phyloP scores from a whole-genome alignment of 1,140 invertebrate species.

The Halictus rubicundus region DNA sequence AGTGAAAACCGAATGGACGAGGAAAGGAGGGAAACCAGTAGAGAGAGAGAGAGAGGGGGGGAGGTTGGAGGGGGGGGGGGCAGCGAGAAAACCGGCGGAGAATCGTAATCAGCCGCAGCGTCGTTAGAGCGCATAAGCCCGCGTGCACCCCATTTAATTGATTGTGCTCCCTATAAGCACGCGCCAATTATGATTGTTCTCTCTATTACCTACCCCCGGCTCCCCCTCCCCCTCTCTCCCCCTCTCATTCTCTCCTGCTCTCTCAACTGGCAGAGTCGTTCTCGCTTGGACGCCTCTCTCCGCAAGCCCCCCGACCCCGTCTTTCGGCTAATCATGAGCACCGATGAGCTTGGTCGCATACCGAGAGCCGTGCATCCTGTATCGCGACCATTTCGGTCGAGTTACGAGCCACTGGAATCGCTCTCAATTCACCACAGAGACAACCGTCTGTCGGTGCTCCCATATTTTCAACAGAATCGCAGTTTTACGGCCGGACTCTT shows the following conservation, averaged over 20 bases:
- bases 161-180: conserved; percentile 41
- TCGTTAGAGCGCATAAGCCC: conserved; percentile 27
- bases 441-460: too few species aligned
- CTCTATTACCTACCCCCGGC: conserved; percentile 6
- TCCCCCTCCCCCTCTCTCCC: not conserved
- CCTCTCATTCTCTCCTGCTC: too few species aligned
- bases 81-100: not conserved
- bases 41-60: not conserved
- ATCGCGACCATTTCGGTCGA: conserved; percentile 28
- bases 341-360: conserved; percentile 6
- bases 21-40: not conserved
- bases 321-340: conserved; percentile 51
- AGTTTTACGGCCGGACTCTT: too few species aligned
- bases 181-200: conserved; percentile 56
- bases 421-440: too few species aligned
- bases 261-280: not conserved
- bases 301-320: conserved; percentile 2
- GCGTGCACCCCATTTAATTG: conserved; percentile 47
- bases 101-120: conserved; percentile 12
- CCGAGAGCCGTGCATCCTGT: conserved; percentile 4
- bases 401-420: conserved; percentile 23
- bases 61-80: too few species aligned
- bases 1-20: too few species aligned
- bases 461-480: too few species aligned
- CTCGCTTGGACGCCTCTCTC: conserved; percentile 1